Evolutionary conservation across 2,113 vertebrate species (phyloP), one percentile per base, ranked within the genome.

Genomic region (Hydrochoerus hydrochaeris): DNA sequence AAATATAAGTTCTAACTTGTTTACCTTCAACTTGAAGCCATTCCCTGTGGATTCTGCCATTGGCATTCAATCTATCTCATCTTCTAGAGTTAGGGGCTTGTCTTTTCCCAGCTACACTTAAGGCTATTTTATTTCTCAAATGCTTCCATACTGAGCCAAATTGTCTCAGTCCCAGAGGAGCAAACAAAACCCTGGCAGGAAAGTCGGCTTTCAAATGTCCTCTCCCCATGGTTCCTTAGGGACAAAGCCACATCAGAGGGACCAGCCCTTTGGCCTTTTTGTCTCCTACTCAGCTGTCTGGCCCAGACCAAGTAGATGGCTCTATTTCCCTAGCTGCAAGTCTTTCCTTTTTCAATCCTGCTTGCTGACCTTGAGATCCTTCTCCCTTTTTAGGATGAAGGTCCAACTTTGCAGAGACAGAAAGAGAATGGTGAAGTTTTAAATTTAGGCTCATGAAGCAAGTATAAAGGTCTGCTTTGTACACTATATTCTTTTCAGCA

Each of bases 1-100:
- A 98, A 97, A 97, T 96, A 97, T 92, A 97, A 96, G 96, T 4
- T 4, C 94, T 97, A 97, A 95, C 41, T 63, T 98, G 97, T 96
- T 98, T 98, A 96, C 95, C 95, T 98, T 97, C 62, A 96, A 94
- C 85, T 92, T 78, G 83, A 91, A 97, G 54, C 54, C 84, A 54
- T 83, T 60, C 95, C 90, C 90, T 38, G 84, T 32, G 85, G 97
- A 86, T 52, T 83, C 77, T 71, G 38, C 77, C 95, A 94, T 5
- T 95, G 88, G 77, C 82, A 88, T 57, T 96, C 87, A 84, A 30
- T 96, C 85, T 86, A 78, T 32, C 41, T 65, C 87, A 69, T 97
- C 93, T 97, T 95, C 85, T 88, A 90, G 75, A 80, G 89, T 92
- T 73, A 88, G 77, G 92, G 71, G n/a, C 46, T 38, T 80, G 85